These are phyloP conservation scores for Drosophila sproati DNA, from an alignment of 1,140 invertebrate species.

Conservation along the genomic window DNA sequence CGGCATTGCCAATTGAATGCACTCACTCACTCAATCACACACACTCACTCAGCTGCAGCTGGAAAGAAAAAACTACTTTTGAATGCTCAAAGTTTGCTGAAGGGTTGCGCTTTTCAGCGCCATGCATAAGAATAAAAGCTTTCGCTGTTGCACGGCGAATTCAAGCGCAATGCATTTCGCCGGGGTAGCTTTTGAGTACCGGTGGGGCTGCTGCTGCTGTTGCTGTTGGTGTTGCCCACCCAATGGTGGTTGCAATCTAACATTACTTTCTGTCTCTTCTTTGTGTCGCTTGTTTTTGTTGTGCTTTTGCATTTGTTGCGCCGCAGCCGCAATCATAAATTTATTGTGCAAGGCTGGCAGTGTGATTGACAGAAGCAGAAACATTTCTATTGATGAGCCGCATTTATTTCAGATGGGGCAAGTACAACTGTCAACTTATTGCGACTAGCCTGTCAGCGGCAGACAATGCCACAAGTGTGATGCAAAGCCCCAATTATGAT, in stretches of 20 bases:
- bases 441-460: slow-evolving; percentile 3
- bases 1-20: slow-evolving; percentile 45
- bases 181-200: slow-evolving; percentile 3
- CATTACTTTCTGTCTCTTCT: slow-evolving; percentile 29
- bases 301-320: slow-evolving; percentile 9
- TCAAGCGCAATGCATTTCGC: slow-evolving; percentile 36
- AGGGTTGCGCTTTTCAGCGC: slow-evolving; percentile 59
- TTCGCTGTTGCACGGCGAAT: slow-evolving; percentile 38
- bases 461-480: slow-evolving; percentile 31
- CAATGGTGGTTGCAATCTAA: slow-evolving; percentile 49
- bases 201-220: slow-evolving; percentile 27
- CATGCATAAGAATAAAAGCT: slow-evolving; percentile 37
- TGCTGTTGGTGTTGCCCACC: slow-evolving; percentile 18
- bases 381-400: slow-evolving; percentile 17
- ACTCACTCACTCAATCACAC: slow-evolving; percentile 40
- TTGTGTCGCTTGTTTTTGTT: slow-evolving; percentile 9
- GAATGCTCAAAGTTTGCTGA: slow-evolving; percentile 61
- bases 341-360: slow-evolving; percentile 71
- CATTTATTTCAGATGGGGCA: background rate
- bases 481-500: slow-evolving; percentile 20
- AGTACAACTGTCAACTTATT: background rate
- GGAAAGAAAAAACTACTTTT: slow-evolving; percentile 36
- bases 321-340: slow-evolving; percentile 70
- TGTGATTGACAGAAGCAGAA: slow-evolving; percentile 5
- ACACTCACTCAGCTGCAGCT: background rate